phyloP scores from a whole-genome alignment of 1,140 invertebrate genomes.

The Drosophila tristis region DNA sequence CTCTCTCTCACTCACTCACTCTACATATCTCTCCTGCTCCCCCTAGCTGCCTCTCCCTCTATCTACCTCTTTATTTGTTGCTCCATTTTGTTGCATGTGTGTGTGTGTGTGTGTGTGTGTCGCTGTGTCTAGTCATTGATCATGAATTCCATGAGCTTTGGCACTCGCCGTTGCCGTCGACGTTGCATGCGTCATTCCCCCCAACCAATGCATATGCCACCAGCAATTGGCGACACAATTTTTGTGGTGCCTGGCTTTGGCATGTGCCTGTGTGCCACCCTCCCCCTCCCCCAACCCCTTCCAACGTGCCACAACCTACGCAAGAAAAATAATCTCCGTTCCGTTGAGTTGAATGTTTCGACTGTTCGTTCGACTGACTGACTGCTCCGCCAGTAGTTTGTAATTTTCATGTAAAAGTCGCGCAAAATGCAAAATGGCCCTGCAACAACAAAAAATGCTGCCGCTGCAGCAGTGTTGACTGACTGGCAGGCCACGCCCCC shows the following conservation, averaged over 20 bases:
- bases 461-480: constrained; percentile 27
- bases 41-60: constrained; percentile 34
- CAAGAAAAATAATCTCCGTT: constrained; percentile 43
- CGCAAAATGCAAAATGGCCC: constrained; percentile 79
- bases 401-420: constrained; percentile 83
- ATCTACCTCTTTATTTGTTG: constrained; percentile 31
- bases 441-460: constrained; percentile 38
- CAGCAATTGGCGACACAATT: constrained; percentile 75
- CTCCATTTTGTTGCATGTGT: constrained; percentile 49
- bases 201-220: constrained; percentile 6
- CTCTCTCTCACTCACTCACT: constrained; percentile 14
- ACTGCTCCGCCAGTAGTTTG: constrained; percentile 74
- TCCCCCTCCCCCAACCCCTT: no score
- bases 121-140: constrained; percentile 70
- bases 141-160: constrained; percentile 78
- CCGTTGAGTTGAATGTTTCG: no score
- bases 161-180: constrained; percentile 40
- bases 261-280: constrained; percentile 53
- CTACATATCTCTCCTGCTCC: constrained; percentile 9
- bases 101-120: constrained; percentile 44
- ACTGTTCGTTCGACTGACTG: constrained; percentile 2
- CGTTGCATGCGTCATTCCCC: constrained; percentile 68
- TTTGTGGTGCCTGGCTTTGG: constrained; percentile 68
- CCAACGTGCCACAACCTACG: constrained; percentile 52
- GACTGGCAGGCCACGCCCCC: constrained; percentile 60